phyloP scores from a whole-genome alignment of 2,888 invertebrate species.

The Zaprionus lineosus region DNA sequence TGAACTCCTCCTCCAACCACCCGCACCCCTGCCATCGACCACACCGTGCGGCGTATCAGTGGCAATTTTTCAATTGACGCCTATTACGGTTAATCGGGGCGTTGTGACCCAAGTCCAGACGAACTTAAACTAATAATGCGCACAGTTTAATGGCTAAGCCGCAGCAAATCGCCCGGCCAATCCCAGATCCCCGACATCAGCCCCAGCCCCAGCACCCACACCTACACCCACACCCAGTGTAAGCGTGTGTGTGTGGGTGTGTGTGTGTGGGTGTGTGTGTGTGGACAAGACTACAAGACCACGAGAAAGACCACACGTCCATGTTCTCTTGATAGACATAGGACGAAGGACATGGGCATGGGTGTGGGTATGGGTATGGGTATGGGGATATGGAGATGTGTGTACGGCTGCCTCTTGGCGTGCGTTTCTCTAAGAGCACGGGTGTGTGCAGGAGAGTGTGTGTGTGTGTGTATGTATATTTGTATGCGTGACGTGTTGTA shows the following conservation, averaged over 20 bases:
- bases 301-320: too few relatives aligned
- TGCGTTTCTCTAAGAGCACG: slow-evolving; percentile 9
- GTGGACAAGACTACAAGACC: too few relatives aligned
- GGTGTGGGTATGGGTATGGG: slow-evolving; percentile 1
- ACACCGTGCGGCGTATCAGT: slow-evolving; percentile 61
- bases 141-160: slow-evolving; percentile 74
- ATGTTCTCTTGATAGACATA: too few relatives aligned
- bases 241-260: slow-evolving; percentile 2
- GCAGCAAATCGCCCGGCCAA: slow-evolving; percentile 61
- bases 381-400: slow-evolving; percentile 12
- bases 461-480: slow-evolving; percentile 7
- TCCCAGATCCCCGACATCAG: slow-evolving; percentile 23
- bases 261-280: slow-evolving; percentile 15
- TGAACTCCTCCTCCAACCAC: slow-evolving; percentile 37
- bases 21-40: too few relatives aligned
- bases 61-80: slow-evolving; percentile 77
- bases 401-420: too few relatives aligned
- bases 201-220: slow-evolving; percentile 7
- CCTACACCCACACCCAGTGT: background rate
- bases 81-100: slow-evolving; percentile 76
- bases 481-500: background rate
- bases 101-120: slow-evolving; percentile 76
- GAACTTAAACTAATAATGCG: slow-evolving; percentile 77
- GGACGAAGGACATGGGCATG: too few relatives aligned
- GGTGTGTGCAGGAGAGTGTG: slow-evolving; percentile 12